Conservation (phyloP, 2,113 vertebrate species). For the Pionites leucogaster region DNA sequence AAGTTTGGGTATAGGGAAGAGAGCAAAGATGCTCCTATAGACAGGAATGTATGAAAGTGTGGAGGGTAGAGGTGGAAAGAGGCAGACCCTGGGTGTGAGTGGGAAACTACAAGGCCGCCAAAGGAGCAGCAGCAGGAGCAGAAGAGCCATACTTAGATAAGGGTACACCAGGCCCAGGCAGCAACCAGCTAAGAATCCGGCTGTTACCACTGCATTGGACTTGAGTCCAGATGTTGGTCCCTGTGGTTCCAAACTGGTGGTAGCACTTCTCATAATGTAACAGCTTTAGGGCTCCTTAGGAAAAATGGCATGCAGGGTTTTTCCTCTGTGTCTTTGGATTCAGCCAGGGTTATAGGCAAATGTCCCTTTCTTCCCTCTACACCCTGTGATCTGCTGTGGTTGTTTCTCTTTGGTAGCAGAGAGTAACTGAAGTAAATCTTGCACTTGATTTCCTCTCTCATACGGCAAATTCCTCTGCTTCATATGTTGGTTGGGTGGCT, state of each 20-base stretch:
- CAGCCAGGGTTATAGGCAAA: neutral
- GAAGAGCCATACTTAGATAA: neutral
- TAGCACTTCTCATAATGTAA: neutral
- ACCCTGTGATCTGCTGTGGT: neutral
- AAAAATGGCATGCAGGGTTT: rapidly evolving
- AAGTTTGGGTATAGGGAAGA: neutral
- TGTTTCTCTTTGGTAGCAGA: neutral
- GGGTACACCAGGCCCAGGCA: rapidly evolving
- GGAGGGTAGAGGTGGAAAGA: neutral
- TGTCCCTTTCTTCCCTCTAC: neutral
- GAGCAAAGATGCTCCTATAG: neutral
- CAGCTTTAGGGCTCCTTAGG: neutral
- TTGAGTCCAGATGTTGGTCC: neutral
- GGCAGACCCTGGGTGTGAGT: neutral
- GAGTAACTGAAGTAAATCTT: neutral
- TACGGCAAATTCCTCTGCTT: neutral
- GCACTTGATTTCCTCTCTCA: neutral
- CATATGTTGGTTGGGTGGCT: conserved; percentile 11
- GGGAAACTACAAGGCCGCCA: neutral
- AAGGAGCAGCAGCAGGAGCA: neutral
- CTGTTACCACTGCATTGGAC: no score
- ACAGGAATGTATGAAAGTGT: neutral
- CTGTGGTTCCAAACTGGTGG: neutral
- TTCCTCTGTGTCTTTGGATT: neutral
- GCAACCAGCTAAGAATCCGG: rapidly evolving